Conservation (phyloP, 2,797 vertebrate species). For the Sebastes matsubarae region DNA sequence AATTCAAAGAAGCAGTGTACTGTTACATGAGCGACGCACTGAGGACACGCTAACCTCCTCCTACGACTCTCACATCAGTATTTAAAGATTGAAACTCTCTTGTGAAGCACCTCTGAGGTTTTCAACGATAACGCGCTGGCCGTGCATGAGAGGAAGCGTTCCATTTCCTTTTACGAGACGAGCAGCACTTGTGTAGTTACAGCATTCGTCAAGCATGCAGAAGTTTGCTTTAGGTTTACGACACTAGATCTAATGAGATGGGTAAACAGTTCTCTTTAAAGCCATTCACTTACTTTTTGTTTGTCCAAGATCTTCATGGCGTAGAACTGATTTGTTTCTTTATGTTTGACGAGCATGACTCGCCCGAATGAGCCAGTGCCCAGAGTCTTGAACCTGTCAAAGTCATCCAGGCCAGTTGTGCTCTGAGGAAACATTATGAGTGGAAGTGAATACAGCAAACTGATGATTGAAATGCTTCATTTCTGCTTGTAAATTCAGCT, state of each 20-base stretch:
- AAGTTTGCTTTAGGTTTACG: background rate
- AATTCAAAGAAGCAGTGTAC: slow-evolving; percentile 1
- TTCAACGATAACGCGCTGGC: slow-evolving; percentile 22
- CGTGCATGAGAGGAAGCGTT: slow-evolving; percentile 43
- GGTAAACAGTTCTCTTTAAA: background rate
- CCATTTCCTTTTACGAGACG: slow-evolving; percentile 66
- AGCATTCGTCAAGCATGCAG: background rate
- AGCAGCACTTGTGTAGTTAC: background rate
- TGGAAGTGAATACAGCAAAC: slow-evolving; percentile 7
- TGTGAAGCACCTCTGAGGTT: slow-evolving; percentile 50
- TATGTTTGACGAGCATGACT: slow-evolving; percentile 98
- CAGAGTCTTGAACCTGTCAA: slow-evolving; percentile 97
- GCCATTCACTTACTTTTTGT: slow-evolving; percentile 89
- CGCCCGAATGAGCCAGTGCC: slow-evolving; percentile 98
- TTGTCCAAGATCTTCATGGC: slow-evolving; percentile 99
- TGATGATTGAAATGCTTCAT: background rate
- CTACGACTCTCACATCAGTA: slow-evolving; percentile 57
- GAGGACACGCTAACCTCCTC: slow-evolving; percentile 13
- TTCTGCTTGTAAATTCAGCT: background rate
- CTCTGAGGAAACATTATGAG: slow-evolving; percentile 80
- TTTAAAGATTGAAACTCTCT: slow-evolving; percentile 52
- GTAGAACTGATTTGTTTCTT: slow-evolving; percentile 95
- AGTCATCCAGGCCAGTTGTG: slow-evolving; percentile 96
- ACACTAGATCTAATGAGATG: background rate
- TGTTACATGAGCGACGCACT: background rate